Evolutionary conservation across 1,140 invertebrate genomes (phyloP), one percentile per base, ranked within the genome.

Genomic region (Rhopalosiphum padi): DNA sequence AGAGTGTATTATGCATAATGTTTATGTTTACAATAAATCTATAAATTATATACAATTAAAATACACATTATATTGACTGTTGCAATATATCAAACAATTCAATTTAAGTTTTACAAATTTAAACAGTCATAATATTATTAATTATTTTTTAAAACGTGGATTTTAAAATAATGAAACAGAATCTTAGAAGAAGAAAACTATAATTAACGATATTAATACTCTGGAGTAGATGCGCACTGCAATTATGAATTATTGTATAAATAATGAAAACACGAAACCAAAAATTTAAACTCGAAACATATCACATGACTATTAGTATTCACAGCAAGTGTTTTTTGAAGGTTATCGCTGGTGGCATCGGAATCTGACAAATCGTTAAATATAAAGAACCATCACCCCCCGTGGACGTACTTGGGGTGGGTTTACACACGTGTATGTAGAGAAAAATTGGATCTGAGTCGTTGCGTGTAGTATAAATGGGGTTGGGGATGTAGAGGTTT

Each of bases 381-480:
- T 53, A 53, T 88, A 87, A 87, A 87, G 30, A 48, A 87, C 25
- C 41, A 87, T n/a, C 25, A 48, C 30, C 43, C 41, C 25, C 43
- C 85, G 23, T 25, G 37, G 41, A 41, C 23, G 9, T 11, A 41
- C 35, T 41, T 1, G 9, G 22, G 23, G 21, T 15, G 30, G 15
- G 43, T 88, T 88, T 88, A 53, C 48, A 53, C 48, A 48, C 46
- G n/a, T 51, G 46, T 53, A 37, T 11, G 43, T n/a, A 30, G 46
- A 88, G 48, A 88, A 53, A 88, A 88, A 88, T 88, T 51, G 87
- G n/a, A 88, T 51, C 41, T 21, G 25, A 87, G 43, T 85, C 37
- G 85, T 87, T 30, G 23, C 30, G 48, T 30, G 30, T 15, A 51
- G 48, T 88, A 88, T 88, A 88, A 87, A 87, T 87, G 25, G 46